phyloP scores from a whole-genome alignment of 1,140 invertebrate species.

The Sarcophaga peregrina region DNA sequence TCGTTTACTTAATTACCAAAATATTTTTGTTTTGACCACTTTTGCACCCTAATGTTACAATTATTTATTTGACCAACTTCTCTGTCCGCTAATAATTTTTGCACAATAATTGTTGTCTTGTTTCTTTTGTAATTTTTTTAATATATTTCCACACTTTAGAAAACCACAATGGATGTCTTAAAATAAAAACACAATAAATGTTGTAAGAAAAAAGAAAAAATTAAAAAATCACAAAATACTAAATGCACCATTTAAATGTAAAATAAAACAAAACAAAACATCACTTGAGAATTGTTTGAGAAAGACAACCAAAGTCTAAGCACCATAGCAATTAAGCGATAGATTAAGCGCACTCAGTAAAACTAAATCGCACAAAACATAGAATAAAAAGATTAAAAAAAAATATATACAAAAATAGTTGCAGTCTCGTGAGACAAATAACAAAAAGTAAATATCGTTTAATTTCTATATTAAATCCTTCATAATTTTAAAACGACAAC shows the following conservation, averaged over 20 bases:
- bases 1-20: too few species aligned
- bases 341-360: conserved; percentile 30
- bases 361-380: conserved; percentile 1
- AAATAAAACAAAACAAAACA: background rate
- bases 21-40: too few species aligned
- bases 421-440: background rate
- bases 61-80: too few species aligned
- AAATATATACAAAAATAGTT: background rate
- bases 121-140: background rate
- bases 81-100: too few species aligned
- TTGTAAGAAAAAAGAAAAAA: background rate
- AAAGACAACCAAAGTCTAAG: background rate
- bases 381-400: background rate
- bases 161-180: conserved; percentile 28
- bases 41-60: too few species aligned
- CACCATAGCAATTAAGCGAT: conserved; percentile 29
- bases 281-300: background rate
- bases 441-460: background rate
- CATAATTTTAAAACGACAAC: background rate
- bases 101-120: background rate
- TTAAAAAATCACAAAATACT: background rate
- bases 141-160: conserved; percentile 28
- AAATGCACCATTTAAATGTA: conserved; percentile 31
- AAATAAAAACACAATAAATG: conserved; percentile 26
- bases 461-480: conserved; percentile 36